Percentiles rank a stretch among this genome's conserved stretches.
Evolutionary conservation across 2,113 vertebrate species (phyloP).

Genomic region (Crotophaga sulcirostris): DNA sequence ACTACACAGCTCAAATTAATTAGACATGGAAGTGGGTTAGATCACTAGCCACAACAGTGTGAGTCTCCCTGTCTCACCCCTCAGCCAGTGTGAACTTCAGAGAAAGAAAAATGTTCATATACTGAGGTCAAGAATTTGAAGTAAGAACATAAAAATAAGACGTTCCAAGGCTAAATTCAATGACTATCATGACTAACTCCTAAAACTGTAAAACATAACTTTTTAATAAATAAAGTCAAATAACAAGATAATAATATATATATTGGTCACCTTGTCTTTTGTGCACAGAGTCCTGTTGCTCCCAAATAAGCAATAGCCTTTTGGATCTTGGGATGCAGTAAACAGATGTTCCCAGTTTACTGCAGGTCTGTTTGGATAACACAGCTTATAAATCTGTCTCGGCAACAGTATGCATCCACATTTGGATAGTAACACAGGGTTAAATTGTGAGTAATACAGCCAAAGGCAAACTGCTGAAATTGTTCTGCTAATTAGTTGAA

Average conservation of each 20-base stretch:
- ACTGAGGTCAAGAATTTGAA: background rate
- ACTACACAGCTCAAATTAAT: background rate
- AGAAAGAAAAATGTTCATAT: background rate
- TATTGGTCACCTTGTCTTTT: background rate
- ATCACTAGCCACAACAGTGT: background rate
- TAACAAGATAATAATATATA: background rate
- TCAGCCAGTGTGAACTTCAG: background rate
- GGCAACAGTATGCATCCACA: background rate
- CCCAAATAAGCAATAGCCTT: background rate
- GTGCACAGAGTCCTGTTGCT: background rate
- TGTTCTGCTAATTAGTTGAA: background rate
- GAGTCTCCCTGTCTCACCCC: background rate
- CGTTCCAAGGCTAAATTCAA: background rate
- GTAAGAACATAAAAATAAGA: background rate
- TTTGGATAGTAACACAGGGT: background rate
- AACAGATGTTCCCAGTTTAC: background rate
- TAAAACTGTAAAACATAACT: background rate
- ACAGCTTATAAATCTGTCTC: background rate
- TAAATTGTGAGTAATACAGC: background rate
- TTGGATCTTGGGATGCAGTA: background rate
- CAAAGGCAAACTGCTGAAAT: background rate
- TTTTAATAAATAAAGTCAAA: background rate
- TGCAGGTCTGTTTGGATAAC: background rate
- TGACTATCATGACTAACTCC: background rate
- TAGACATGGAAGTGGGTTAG: background rate